A percentile compares a stretch with the other conserved stretches of the same genome.
These are phyloP conservation scores for Lepilemur septentrionalis DNA, from an alignment of 2,797 vertebrate genomes.

Conservation along the genomic window DNA sequence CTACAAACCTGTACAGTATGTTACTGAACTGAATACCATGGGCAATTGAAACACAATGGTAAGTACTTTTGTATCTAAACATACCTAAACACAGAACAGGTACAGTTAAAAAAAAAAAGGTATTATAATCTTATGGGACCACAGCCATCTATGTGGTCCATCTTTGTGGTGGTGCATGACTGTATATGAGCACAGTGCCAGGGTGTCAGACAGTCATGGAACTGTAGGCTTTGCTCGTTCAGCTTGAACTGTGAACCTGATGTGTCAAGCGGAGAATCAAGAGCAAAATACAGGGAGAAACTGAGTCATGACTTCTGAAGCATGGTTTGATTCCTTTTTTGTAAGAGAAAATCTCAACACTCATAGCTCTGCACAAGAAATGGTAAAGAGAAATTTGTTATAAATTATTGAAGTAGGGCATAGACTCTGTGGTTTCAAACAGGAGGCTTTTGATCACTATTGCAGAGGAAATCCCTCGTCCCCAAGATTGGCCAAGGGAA, in stretches of 20 bases:
- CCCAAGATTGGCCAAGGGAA: not conserved
- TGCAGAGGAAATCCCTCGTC: not conserved
- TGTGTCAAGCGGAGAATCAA: not conserved
- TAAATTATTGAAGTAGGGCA: not conserved
- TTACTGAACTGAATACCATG: not conserved
- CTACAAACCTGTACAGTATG: not conserved
- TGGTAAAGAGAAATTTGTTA: not conserved
- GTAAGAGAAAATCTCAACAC: not conserved
- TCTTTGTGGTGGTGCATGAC: not conserved
- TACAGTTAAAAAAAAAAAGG: not conserved
- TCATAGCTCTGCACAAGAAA: not conserved
- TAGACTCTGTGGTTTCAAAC: not conserved
- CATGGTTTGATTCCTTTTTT: not conserved
- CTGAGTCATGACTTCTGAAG: not conserved
- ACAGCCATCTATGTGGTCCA: not conserved
- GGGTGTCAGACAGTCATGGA: not conserved
- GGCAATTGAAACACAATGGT: not conserved
- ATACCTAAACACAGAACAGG: not conserved
- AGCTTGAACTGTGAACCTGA: not conserved
- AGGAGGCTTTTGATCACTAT: not conserved
- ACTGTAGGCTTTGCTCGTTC: not conserved
- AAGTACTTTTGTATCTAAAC: not conserved
- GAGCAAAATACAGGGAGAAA: not conserved
- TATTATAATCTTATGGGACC: not conserved
- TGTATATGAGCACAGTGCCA: not conserved